Evolutionary conservation across 2,888 invertebrate species (phyloP).

Genomic region (Sesamia inferens): DNA sequence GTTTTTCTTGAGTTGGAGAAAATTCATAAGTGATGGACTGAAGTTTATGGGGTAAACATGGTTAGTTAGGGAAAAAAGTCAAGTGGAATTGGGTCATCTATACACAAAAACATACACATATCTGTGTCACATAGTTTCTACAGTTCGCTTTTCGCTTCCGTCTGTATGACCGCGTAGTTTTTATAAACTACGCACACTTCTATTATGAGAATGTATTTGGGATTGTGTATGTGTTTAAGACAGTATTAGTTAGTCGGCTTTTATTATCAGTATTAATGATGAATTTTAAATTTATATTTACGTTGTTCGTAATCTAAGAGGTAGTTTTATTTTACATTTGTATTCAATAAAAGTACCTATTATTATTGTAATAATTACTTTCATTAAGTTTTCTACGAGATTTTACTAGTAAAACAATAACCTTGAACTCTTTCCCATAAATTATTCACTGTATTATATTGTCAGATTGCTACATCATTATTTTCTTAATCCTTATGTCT

Average conservation of each 20-base stretch:
- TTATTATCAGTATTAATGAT: too few species aligned
- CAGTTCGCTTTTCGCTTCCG: not conserved
- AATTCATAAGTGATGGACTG: conserved; percentile 32
- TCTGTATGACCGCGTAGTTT: not conserved
- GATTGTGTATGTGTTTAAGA: too few species aligned
- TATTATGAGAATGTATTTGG: too few species aligned
- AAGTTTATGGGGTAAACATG: conserved; percentile 19
- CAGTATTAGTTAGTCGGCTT: too few species aligned
- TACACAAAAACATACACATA: not conserved
- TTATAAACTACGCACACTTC: not conserved
- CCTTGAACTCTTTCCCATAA: not conserved
- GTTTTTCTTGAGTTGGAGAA: conserved; percentile 17
- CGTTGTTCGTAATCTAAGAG: not conserved
- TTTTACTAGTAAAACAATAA: not conserved
- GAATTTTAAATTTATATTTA: not conserved
- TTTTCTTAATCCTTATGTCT: not conserved
- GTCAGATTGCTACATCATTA: not conserved
- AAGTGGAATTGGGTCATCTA: conserved; percentile 2
- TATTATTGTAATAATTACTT: not conserved
- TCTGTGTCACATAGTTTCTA: too few species aligned
- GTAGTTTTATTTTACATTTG: not conserved
- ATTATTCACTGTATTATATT: not conserved
- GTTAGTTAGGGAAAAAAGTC: not conserved
- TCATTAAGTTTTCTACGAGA: not conserved
- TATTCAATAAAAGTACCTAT: too few species aligned